phyloP scores from a whole-genome alignment of 2,113 vertebrate genomes.

The Pelodiscus sinensis region DNA sequence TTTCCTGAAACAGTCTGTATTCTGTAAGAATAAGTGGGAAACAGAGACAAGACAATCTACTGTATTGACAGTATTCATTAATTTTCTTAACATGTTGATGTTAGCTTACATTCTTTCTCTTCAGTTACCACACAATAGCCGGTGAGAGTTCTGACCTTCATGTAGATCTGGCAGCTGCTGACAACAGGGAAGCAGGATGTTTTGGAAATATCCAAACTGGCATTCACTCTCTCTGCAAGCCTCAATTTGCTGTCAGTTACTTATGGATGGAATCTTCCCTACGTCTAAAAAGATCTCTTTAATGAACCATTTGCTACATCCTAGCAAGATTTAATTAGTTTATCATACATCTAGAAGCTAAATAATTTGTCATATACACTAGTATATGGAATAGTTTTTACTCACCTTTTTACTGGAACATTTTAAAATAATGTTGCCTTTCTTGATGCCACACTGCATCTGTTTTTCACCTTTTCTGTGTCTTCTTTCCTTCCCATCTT shows the following conservation, averaged over 20 bases:
- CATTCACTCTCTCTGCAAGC: background rate
- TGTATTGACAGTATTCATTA: background rate
- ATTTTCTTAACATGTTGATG: background rate
- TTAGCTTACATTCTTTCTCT: background rate
- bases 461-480: fast-evolving
- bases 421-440: background rate
- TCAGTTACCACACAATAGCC: background rate
- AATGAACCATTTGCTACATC: background rate
- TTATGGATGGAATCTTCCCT: background rate
- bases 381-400: background rate
- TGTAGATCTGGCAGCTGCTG: background rate
- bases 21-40: background rate
- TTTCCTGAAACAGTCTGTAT: background rate
- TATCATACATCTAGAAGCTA: background rate
- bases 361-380: background rate
- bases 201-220: background rate
- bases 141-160: background rate
- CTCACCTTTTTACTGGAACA: background rate
- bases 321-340: background rate
- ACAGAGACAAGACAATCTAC: background rate
- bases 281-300: background rate
- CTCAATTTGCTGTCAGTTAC: background rate
- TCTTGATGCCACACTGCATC: background rate
- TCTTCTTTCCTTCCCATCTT: background rate
- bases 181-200: background rate